Percentiles rank a stretch among this genome's conserved stretches.
Conservation (phyloP, 2,113 vertebrate genomes). For the Trematocara nigrifrons region DNA sequence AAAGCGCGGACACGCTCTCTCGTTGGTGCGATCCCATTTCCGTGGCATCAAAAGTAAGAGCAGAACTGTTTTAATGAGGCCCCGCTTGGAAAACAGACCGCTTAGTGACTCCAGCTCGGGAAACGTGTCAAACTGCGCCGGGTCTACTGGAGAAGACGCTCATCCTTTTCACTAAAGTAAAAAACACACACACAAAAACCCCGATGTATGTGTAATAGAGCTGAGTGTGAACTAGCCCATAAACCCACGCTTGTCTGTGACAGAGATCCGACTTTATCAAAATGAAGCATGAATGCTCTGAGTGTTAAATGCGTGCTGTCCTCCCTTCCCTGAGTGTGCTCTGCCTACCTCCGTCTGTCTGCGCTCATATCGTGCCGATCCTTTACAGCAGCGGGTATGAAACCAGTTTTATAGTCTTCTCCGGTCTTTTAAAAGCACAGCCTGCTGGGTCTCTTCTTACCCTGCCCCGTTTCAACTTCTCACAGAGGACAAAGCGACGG, state of each 20-base stretch:
- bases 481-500: conserved; percentile 22
- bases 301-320: background rate
- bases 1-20: conserved; percentile 50
- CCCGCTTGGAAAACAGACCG: background rate
- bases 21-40: conserved; percentile 60
- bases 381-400: conserved; percentile 51
- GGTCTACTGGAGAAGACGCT: conserved; percentile 16
- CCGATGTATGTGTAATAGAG: background rate
- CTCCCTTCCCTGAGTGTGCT: conserved; percentile 11
- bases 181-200: background rate
- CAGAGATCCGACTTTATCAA: background rate
- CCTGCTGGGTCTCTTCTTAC: conserved; percentile 26
- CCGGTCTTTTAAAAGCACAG: conserved; percentile 53
- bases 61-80: conserved; percentile 31
- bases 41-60: conserved; percentile 25
- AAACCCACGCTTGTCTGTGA: background rate
- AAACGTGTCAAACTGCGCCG: conserved; percentile 40
- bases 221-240: background rate
- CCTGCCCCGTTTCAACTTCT: conserved; percentile 45
- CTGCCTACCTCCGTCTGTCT: conserved; percentile 26
- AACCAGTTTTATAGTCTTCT: conserved; percentile 64
- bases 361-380: conserved; percentile 32
- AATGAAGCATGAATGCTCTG: background rate
- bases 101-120: background rate
- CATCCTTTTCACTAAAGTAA: conserved; percentile 42